Conservation (phyloP, 2,888 invertebrate species). For the Ganaspis brasiliensis region DNA sequence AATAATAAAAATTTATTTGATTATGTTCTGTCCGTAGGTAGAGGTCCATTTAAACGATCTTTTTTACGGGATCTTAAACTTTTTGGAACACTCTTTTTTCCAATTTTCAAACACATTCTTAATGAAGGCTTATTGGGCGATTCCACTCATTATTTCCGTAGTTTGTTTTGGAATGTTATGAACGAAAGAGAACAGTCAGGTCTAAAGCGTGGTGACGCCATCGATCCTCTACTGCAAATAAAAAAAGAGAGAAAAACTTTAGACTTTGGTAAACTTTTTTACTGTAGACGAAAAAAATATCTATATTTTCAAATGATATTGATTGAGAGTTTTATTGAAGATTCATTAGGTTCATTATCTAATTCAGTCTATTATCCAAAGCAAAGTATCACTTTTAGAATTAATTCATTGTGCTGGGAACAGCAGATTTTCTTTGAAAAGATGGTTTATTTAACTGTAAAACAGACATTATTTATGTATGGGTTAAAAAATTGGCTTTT, state of each 20-base stretch:
- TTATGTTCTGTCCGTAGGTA: slow-evolving; percentile 34
- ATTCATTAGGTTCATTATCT: too few relatives aligned
- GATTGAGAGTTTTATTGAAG: too few relatives aligned
- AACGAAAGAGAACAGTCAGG: slow-evolving; percentile 65
- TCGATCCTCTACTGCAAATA: slow-evolving; percentile 70
- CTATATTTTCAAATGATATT: too few relatives aligned
- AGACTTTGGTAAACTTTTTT: slow-evolving; percentile 61
- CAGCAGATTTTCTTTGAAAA: too few relatives aligned
- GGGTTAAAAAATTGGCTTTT: too few relatives aligned
- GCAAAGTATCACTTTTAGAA: too few relatives aligned
- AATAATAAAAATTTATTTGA: too few relatives aligned
- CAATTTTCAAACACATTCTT: background rate
- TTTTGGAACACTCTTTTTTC: background rate
- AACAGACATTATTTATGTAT: too few relatives aligned
- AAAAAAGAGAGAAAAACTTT: slow-evolving; percentile 64
- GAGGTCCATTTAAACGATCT: background rate
- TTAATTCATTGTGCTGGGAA: too few relatives aligned
- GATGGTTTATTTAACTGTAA: too few relatives aligned
- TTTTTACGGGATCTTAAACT: background rate
- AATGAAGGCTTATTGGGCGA: background rate
- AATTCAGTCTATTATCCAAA: too few relatives aligned
- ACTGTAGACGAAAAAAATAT: too few relatives aligned
- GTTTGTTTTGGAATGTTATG: slow-evolving; percentile 73
- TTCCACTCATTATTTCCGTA: slow-evolving; percentile 66
- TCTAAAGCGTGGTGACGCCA: slow-evolving; percentile 70